These are phyloP conservation scores for Calcarius lapponicus DNA, from an alignment of 2,797 vertebrate genomes.

Conservation along the genomic window DNA sequence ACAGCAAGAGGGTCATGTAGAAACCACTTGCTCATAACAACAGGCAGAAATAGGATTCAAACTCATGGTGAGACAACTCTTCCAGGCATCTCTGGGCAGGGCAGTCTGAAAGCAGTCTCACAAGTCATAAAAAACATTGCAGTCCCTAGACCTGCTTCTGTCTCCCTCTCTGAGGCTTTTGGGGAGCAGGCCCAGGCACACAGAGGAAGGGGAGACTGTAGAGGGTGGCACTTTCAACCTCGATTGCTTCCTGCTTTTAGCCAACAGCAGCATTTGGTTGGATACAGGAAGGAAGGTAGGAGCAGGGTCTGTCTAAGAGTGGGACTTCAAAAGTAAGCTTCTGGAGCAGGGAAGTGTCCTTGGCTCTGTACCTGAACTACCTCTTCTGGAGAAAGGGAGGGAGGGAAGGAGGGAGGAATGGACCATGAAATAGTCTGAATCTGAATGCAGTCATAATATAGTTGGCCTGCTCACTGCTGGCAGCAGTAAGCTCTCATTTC, in stretches of 20 bases:
- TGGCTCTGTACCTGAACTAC: neutral
- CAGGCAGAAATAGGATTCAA: neutral
- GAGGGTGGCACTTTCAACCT: neutral
- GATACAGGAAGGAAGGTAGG: neutral
- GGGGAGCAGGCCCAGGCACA: neutral
- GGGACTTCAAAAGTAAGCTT: neutral
- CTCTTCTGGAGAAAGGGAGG: neutral
- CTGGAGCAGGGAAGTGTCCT: neutral
- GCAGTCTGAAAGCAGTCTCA: neutral
- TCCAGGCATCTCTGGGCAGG: neutral
- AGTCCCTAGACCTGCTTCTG: neutral
- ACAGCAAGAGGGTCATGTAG: fast-evolving
- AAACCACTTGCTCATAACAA: neutral
- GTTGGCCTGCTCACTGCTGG: neutral
- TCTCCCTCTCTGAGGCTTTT: neutral
- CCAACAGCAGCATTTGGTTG: neutral
- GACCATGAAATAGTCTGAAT: neutral
- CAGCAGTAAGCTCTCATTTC: neutral
- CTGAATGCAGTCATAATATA: neutral
- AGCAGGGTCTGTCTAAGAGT: neutral
- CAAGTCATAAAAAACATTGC: neutral
- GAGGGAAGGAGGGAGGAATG: neutral
- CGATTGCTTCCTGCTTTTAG: neutral
- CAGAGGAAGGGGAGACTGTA: fast-evolving
- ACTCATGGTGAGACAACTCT: neutral